Base-by-base conservation (phyloP, 1,140 invertebrate species). In the Trachymyrmex septentrionalis region DNA sequence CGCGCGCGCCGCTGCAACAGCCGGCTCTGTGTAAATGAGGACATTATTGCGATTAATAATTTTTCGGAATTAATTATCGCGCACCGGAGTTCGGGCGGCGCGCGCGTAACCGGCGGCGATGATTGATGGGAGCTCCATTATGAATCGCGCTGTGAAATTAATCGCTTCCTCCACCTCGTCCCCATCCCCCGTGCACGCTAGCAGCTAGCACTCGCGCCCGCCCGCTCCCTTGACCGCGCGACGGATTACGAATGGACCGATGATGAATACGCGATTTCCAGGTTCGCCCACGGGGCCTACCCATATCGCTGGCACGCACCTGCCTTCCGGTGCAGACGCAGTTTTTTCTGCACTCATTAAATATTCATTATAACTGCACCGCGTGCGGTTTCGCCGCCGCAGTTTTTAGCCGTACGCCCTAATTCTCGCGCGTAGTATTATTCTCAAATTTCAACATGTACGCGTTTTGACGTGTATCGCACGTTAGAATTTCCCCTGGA, bases 51-150 rank as follows among this genome's bases (percentile, higher is more conserved):
- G 80, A 92, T 94, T 93, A 92, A 93, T 94, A 94, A 94, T 94
- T 94, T 94, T 94, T 93, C 86, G 76, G 88, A 92, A 94, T 93
- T 93, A 94, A 94, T 94, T 93, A 94, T 91, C 86, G 87, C 72
- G 87, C 71, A 30, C 57, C 75, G 64, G 38, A 27, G 86, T 85
- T 90, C 72, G 77, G 61, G 44, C 81, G 78, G 85, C 63, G 81
- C 81, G 86, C 75, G 55, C 88, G 90, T 93, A 93, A 93, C 88
- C 88, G 85, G 85, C 78, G 81, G 82, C 87, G 76, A 86, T 94
- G 93, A 94, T 94, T 94, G 93, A 95, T 94, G 91, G 92, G 55
- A 86, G 88, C 88, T 93, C 91, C 94, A 94, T 94, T 94, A 94
- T 93, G 91, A 94, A 93, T 93, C 91, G 89, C 75, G 91, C 87